phyloP scores from a whole-genome alignment of 2,797 vertebrate species.

The Coilia nasus region DNA sequence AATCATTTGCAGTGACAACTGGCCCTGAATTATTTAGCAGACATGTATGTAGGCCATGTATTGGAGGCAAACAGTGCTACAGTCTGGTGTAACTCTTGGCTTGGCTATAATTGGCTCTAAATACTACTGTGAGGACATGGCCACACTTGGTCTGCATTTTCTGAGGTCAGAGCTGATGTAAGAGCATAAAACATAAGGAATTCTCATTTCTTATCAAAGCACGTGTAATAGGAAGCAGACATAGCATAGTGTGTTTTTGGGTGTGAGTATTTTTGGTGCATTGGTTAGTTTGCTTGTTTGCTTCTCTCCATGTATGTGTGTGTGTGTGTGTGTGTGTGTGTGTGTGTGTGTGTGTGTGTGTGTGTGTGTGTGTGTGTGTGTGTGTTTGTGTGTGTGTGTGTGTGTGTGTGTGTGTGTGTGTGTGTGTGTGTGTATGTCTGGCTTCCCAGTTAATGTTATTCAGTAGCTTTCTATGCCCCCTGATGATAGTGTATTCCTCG shows the following conservation, averaged over 20 bases:
- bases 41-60: conserved; percentile 3
- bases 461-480: conserved; percentile 13
- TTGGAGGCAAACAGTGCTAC: not conserved
- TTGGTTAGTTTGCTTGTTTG: not conserved
- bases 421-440: not conserved
- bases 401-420: too few species aligned
- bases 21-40: not conserved
- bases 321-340: not conserved
- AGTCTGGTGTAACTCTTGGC: not conserved
- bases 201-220: not conserved
- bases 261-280: not conserved
- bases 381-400: too few species aligned
- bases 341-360: conserved; percentile 19
- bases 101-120: not conserved
- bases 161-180: not conserved
- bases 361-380: not conserved
- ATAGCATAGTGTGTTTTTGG: not conserved
- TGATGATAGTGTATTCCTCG: not conserved
- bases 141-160: not conserved
- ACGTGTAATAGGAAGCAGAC: not conserved
- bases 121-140: not conserved
- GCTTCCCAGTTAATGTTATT: conserved; percentile 5
- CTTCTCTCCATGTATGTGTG: not conserved
- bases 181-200: not conserved
- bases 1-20: not conserved